Evolutionary conservation across 1,140 invertebrate genomes (phyloP).

Genomic region (Vanessa atalanta): DNA sequence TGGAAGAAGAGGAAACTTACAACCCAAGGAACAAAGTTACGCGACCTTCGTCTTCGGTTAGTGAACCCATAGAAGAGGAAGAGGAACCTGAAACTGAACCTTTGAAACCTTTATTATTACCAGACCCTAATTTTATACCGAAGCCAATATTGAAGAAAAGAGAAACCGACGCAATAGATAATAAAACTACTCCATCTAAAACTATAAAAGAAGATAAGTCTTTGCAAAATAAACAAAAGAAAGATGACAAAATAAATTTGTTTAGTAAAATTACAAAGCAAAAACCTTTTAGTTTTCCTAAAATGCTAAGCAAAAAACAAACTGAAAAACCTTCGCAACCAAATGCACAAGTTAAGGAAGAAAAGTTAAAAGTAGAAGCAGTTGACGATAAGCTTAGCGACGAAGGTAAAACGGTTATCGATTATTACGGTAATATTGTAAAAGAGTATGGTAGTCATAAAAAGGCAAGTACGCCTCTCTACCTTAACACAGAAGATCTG

Average conservation of each 20-base stretch:
- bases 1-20: slow-evolving; percentile 85
- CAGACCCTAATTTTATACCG: slow-evolving; percentile 84
- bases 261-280: slow-evolving; percentile 78
- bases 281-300: slow-evolving; percentile 69
- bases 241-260: slow-evolving; percentile 73
- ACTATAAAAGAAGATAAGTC: slow-evolving; percentile 49
- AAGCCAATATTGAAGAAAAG: slow-evolving; percentile 87
- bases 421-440: slow-evolving; percentile 91
- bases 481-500: slow-evolving; percentile 84
- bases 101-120: slow-evolving; percentile 81
- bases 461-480: slow-evolving; percentile 80
- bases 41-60: slow-evolving; percentile 48
- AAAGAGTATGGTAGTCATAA: slow-evolving; percentile 83
- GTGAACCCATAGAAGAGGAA: slow-evolving; percentile 58
- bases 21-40: slow-evolving; percentile 82
- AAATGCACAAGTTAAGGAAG: slow-evolving; percentile 39
- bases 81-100: slow-evolving; percentile 81
- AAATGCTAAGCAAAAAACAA: slow-evolving; percentile 72
- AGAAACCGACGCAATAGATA: slow-evolving; percentile 48
- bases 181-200: slow-evolving; percentile 39
- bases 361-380: slow-evolving; percentile 56
- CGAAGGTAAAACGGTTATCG: slow-evolving; percentile 85
- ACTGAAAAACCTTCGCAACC: slow-evolving; percentile 48
- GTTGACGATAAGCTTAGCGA: slow-evolving; percentile 77
- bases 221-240: slow-evolving; percentile 54